Evolutionary conservation across 1,140 invertebrate genomes (phyloP).

Genomic region (Penaeus japonicus): DNA sequence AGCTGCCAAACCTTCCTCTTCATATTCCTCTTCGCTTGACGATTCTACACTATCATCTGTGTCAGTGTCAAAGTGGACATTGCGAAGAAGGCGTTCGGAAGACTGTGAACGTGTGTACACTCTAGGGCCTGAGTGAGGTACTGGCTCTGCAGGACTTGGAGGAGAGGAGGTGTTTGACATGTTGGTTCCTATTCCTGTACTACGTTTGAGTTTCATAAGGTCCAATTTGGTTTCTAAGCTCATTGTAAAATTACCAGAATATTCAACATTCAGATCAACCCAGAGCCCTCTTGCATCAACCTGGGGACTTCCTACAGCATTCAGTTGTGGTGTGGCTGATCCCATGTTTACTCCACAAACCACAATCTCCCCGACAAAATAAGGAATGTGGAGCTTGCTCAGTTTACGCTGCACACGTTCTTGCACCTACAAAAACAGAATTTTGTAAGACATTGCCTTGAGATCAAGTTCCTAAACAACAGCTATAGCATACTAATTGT

Average conservation of each 20-base stretch:
- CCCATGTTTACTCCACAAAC: slow-evolving; percentile 82
- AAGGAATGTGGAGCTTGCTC: slow-evolving; percentile 77
- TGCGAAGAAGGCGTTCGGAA: slow-evolving; percentile 61
- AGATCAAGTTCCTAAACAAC: background rate
- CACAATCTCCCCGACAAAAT: slow-evolving; percentile 85
- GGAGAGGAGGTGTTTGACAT: slow-evolving; percentile 30
- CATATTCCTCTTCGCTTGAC: slow-evolving; percentile 81
- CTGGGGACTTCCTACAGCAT: slow-evolving; percentile 76
- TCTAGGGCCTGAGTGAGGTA: slow-evolving; percentile 3
- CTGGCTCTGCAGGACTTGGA: slow-evolving; percentile 26
- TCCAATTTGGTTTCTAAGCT: slow-evolving; percentile 96
- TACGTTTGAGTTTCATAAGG: slow-evolving; percentile 81
- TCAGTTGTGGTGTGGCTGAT: slow-evolving; percentile 78
- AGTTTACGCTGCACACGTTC: slow-evolving; percentile 87
- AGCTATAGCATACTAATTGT: background rate
- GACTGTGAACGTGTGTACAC: slow-evolving; percentile 44
- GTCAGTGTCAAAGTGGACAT: slow-evolving; percentile 79
- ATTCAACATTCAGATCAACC: slow-evolving; percentile 90
- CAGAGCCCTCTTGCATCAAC: slow-evolving; percentile 89
- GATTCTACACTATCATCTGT: slow-evolving; percentile 92
- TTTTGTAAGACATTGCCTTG: background rate
- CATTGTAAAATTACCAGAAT: slow-evolving; percentile 86
- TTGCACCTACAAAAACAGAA: slow-evolving; percentile 66
- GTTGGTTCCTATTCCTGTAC: slow-evolving; percentile 9
- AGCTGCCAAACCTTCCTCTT: slow-evolving; percentile 33